Conservation (phyloP, 2,888 invertebrate species). For the Drosophila picticornis region DNA sequence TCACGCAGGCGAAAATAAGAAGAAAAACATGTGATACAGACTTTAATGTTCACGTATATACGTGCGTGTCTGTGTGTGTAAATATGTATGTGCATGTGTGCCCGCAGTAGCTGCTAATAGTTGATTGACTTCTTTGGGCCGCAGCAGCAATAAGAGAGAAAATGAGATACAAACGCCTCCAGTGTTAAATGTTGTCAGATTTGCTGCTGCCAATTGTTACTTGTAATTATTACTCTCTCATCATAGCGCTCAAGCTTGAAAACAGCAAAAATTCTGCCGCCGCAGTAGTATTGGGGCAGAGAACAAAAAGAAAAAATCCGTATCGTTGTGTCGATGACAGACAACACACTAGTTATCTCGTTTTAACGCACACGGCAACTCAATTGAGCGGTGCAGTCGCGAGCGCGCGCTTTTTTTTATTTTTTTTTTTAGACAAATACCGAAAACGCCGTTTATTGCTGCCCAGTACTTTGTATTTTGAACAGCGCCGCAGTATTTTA, state of each 20-base stretch:
- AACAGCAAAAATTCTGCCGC: constrained; percentile 46
- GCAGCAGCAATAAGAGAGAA: constrained; percentile 21
- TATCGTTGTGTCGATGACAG: constrained; percentile 17
- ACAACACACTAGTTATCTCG: constrained; percentile 70
- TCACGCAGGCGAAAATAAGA: constrained; percentile 77
- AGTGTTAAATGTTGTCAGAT: constrained; percentile 48
- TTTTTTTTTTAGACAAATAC: constrained; percentile 59
- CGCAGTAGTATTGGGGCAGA: constrained; percentile 57
- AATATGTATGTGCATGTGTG: constrained; percentile 35
- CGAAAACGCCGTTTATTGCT: constrained; percentile 36
- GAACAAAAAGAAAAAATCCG: constrained; percentile 18
- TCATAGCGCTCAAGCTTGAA: constrained; percentile 15
- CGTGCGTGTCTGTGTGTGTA: constrained; percentile 14
- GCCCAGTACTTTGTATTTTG: constrained; percentile 50
- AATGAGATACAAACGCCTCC: constrained; percentile 25
- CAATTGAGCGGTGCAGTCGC: constrained; percentile 27
- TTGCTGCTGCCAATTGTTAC: constrained; percentile 38
- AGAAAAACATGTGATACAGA: constrained; percentile 82
- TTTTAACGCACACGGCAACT: constrained; percentile 63
- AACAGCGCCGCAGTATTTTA: constrained; percentile 52
- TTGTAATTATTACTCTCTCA: constrained; percentile 51
- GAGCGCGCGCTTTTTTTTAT: constrained; percentile 60
- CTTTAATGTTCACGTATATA: constrained; percentile 51
- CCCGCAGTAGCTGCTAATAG: constrained; percentile 71
- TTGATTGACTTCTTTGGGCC: constrained; percentile 76